Conservation (phyloP, 2,888 invertebrate genomes). For the Notodonta ziczac region DNA sequence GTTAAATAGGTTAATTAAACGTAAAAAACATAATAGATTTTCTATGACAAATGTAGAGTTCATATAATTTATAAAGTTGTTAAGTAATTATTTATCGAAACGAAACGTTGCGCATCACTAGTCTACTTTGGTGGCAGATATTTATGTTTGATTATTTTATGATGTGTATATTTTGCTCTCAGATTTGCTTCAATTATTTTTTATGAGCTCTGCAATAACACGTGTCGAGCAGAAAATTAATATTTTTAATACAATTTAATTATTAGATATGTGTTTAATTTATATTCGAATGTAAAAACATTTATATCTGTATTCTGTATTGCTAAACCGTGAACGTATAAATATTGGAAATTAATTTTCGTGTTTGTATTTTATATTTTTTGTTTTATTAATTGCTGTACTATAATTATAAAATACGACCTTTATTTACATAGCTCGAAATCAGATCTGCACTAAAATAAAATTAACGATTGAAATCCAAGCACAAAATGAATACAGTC, state of each 20-base stretch:
- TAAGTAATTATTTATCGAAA: too few species aligned
- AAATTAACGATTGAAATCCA: background rate
- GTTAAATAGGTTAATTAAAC: too few species aligned
- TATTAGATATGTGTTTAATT: background rate
- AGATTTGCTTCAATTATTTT: conserved; percentile 20
- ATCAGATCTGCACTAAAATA: background rate
- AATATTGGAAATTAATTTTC: background rate
- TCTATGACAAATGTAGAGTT: too few species aligned
- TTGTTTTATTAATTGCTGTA: background rate
- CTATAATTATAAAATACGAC: background rate
- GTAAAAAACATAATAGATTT: too few species aligned
- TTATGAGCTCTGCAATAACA: conserved; percentile 9
- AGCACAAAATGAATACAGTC: background rate
- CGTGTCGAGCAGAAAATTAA: background rate
- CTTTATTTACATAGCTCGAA: background rate
- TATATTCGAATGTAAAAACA: background rate
- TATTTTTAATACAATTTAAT: conserved; percentile 1
- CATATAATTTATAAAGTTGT: too few species aligned
- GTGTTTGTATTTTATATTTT: background rate
- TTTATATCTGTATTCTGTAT: background rate
- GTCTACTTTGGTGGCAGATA: background rate
- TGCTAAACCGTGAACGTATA: background rate
- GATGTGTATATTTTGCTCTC: conserved; percentile 23
- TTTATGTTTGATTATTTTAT: conserved; percentile 3
- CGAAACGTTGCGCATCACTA: too few species aligned